Evolutionary conservation across 1,140 invertebrate species (phyloP).

Genomic region (Lasaia peninsularis): DNA sequence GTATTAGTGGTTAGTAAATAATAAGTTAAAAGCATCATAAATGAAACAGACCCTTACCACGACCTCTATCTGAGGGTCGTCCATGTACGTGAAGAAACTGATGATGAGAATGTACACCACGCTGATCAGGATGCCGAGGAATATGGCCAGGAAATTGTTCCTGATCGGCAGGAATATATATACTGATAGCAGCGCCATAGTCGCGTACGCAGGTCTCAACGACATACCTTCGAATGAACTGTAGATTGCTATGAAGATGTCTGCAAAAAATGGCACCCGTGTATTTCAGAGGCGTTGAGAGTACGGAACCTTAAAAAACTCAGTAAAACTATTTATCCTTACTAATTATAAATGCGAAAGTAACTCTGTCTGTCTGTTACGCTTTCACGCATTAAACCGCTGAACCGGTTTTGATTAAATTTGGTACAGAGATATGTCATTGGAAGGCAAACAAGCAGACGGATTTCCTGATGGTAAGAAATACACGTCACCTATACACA

Average conservation of each 20-base stretch:
- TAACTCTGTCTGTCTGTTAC: too few relatives aligned
- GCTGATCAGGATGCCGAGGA: slow-evolving; percentile 81
- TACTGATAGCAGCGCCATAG: slow-evolving; percentile 84
- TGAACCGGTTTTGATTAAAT: too few relatives aligned
- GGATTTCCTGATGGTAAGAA: too few relatives aligned
- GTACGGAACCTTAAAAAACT: slow-evolving; percentile 26
- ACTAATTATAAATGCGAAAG: too few relatives aligned
- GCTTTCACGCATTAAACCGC: too few relatives aligned
- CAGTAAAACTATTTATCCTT: too few relatives aligned
- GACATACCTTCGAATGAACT: slow-evolving; percentile 67
- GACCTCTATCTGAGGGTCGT: slow-evolving; percentile 52
- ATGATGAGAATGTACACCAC: slow-evolving; percentile 81
- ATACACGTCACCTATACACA: too few relatives aligned
- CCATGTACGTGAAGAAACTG: slow-evolving; percentile 81
- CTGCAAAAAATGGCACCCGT: slow-evolving; percentile 41
- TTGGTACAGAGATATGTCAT: too few relatives aligned
- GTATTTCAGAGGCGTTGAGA: too few relatives aligned
- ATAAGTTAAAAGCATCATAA: background rate
- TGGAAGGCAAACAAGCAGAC: too few relatives aligned
- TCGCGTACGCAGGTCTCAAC: slow-evolving; percentile 82
- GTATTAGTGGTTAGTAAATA: too few relatives aligned
- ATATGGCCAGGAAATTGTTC: slow-evolving; percentile 81
- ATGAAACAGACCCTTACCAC: slow-evolving; percentile 42
- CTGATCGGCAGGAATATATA: slow-evolving; percentile 88
- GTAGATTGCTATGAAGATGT: slow-evolving; percentile 56